These are phyloP conservation scores for Ciconia maguari DNA, from an alignment of 2,113 vertebrate genomes.

Conservation along the genomic window DNA sequence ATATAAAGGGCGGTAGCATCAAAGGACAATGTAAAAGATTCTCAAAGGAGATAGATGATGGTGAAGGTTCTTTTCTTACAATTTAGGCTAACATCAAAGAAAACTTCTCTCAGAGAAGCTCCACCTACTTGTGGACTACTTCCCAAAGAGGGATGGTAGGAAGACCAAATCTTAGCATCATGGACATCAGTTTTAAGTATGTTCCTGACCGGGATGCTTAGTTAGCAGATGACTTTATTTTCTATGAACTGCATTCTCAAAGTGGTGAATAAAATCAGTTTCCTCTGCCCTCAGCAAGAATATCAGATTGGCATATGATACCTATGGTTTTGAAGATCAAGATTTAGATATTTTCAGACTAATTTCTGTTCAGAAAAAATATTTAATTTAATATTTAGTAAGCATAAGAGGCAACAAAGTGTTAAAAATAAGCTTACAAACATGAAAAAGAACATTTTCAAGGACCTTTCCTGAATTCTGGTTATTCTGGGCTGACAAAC, in stretches of 20 bases:
- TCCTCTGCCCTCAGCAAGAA: not conserved
- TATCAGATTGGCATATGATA: not conserved
- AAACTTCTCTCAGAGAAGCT: not conserved
- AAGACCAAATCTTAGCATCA: not conserved
- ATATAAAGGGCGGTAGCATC: not conserved
- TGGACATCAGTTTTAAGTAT: not conserved
- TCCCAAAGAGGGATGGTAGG: no score
- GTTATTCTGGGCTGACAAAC: not conserved
- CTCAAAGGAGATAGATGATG: not conserved
- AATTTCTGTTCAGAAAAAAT: not conserved
- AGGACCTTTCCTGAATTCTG: not conserved
- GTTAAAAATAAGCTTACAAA: not conserved
- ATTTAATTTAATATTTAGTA: not conserved
- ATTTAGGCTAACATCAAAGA: not conserved
- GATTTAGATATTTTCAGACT: not conserved
- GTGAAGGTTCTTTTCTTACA: not conserved
- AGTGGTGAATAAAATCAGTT: not conserved
- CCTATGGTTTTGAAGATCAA: not conserved
- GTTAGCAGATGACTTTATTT: not conserved
- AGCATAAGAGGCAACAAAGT: not conserved
- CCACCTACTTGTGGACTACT: not conserved
- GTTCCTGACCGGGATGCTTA: not conserved
- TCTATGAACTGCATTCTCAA: not conserved
- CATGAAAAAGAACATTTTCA: not conserved
- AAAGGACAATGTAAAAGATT: not conserved